Percentiles rank a stretch among this genome's conserved stretches.
These are phyloP conservation scores for Amiota minor DNA, from an alignment of 2,888 invertebrate genomes.

Conservation along the genomic window DNA sequence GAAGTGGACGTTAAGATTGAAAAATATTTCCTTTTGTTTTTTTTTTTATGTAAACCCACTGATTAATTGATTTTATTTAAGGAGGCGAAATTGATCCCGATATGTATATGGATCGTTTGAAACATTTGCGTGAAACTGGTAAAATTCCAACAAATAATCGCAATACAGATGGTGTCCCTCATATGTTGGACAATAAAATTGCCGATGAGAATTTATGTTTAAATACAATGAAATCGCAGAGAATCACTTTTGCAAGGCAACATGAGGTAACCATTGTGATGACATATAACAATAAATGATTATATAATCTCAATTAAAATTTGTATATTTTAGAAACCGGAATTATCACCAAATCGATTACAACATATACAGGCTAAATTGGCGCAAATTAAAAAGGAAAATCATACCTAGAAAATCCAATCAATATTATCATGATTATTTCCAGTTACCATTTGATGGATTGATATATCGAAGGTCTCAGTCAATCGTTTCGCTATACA, in stretches of 20 bases:
- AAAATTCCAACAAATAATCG: constrained; percentile 60
- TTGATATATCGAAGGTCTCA: too few species aligned
- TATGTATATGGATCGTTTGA: constrained; percentile 72
- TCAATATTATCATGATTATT: constrained; percentile 31
- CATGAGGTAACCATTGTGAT: constrained; percentile 64
- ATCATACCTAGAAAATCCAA: constrained; percentile 57
- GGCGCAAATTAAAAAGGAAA: constrained; percentile 73
- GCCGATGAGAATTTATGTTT: constrained; percentile 73
- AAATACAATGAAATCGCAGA: constrained; percentile 70
- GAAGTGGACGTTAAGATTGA: neutral
- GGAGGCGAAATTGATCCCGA: constrained; percentile 68
- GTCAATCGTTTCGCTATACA: too few species aligned
- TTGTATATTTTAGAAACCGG: constrained; percentile 64
- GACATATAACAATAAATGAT: neutral
- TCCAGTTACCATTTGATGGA: too few species aligned
- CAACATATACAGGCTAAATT: constrained; percentile 73
- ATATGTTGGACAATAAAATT: constrained; percentile 72
- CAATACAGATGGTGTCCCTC: constrained; percentile 58
- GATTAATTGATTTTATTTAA: constrained; percentile 37
- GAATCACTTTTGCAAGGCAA: constrained; percentile 66
- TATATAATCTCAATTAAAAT: neutral
- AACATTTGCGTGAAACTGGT: constrained; percentile 64
- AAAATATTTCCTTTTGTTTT: too few species aligned
- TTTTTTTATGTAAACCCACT: neutral
- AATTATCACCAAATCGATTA: constrained; percentile 72